Evolutionary conservation across 1,140 invertebrate genomes (phyloP).

Genomic region (Ruditapes philippinarum): DNA sequence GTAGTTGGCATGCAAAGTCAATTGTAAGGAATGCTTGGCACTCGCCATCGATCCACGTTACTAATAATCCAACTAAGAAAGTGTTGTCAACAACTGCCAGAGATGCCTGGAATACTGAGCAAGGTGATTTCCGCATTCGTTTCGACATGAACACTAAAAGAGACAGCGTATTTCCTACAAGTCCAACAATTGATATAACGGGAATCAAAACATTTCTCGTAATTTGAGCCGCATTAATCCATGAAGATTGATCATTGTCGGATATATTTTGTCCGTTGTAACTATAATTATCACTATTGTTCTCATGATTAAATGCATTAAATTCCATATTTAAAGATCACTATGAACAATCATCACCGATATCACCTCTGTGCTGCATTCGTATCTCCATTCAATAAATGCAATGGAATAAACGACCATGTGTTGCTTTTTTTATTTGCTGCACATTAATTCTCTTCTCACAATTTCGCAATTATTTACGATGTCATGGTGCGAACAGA

Average conservation of each 20-base stretch:
- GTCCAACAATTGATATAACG: background rate
- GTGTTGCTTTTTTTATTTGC: too few relatives aligned
- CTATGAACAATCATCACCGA: too few relatives aligned
- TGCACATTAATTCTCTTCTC: too few relatives aligned
- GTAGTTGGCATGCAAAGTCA: constrained; percentile 73
- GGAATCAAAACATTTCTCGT: constrained; percentile 39
- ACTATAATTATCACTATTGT: too few relatives aligned
- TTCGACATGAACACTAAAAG: constrained; percentile 33
- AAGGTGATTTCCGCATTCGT: constrained; percentile 46
- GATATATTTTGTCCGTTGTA: too few relatives aligned
- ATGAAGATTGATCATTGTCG: background rate
- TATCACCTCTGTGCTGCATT: too few relatives aligned
- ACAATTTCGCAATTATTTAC: too few relatives aligned
- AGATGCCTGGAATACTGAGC: constrained; percentile 45
- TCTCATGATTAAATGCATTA: too few relatives aligned
- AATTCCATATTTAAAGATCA: too few relatives aligned
- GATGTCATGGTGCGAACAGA: too few relatives aligned
- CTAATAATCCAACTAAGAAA: constrained; percentile 10
- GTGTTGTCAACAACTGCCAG: constrained; percentile 41
- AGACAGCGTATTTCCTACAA: constrained; percentile 39
- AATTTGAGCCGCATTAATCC: constrained; percentile 8
- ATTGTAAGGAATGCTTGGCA: background rate
- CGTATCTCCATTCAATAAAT: too few relatives aligned
- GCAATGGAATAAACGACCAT: too few relatives aligned
- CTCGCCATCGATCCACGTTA: constrained; percentile 58